phyloP scores from a whole-genome alignment of 2,113 vertebrate genomes.

The Xenopus borealis region DNA sequence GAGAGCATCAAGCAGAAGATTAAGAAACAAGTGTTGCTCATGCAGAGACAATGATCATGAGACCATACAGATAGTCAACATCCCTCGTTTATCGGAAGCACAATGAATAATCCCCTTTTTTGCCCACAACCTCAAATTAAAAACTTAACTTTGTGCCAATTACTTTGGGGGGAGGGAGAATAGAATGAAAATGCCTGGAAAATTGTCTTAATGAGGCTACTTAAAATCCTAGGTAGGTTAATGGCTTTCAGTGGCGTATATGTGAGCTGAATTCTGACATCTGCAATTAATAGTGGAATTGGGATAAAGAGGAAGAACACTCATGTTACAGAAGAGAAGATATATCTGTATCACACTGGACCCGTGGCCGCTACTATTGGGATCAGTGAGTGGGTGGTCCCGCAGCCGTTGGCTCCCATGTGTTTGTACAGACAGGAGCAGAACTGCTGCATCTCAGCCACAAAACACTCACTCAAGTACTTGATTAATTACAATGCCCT shows the following conservation, averaged over 20 bases:
- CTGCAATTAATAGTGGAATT: too few relatives aligned
- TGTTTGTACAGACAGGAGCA: too few relatives aligned
- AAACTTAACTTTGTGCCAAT: conserved; percentile 12
- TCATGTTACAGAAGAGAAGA: too few relatives aligned
- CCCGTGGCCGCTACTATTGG: too few relatives aligned
- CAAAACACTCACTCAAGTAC: too few relatives aligned
- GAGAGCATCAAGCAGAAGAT: background rate
- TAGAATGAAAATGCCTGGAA: background rate
- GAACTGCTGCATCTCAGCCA: too few relatives aligned
- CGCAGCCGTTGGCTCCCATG: too few relatives aligned
- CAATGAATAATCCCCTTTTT: conserved; percentile 7
- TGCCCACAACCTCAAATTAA: background rate
- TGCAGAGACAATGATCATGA: conserved; percentile 5
- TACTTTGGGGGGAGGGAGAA: background rate
- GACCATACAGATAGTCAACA: background rate
- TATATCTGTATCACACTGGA: too few relatives aligned
- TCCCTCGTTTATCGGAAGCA: conserved; percentile 15
- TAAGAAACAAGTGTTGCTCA: background rate
- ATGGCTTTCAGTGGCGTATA: background rate
- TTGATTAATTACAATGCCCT: too few relatives aligned
- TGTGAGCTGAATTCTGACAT: background rate
- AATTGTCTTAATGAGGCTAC: background rate
- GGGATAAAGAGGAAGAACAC: too few relatives aligned
- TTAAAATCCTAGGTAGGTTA: background rate
- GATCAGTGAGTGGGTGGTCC: too few relatives aligned